Base-by-base conservation (phyloP, 2,113 vertebrate species). In the Andinoacara biseriatus region DNA sequence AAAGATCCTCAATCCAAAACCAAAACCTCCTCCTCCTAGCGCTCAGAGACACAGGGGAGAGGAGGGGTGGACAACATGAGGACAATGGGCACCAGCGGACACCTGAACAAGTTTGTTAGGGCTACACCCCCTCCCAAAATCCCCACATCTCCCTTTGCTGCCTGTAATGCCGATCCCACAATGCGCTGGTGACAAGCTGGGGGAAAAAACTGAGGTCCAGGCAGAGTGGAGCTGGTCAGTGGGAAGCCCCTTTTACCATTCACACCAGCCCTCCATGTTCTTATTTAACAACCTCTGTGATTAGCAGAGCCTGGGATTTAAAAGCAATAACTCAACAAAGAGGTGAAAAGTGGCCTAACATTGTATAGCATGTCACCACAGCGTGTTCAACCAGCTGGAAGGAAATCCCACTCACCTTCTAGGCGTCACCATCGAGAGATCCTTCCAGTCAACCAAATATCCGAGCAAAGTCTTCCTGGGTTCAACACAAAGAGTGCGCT, bases 1-100 rank as follows among this genome's bases (percentile, higher is more conserved):
- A 96, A 96, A 83, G 96, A 95, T 62, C 86, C 86, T 69, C 86
- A 93, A 78, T 93, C 94, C 58, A 96, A 95, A 92, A 91, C 93
- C 78, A 93, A 94, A 88, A 94, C 90, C 40, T 89, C 92, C 49
- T 38, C 94, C 22, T 96, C 95, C 94, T 96, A 96, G 95, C 96
- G 79, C 92, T 89, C 38, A 87, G 54, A 89, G 78, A 86, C 76
- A 40, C 9, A 8, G 82, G 49, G 54, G n/a, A 78, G 84, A 78
- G 76, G 76, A 58, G 54, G 46, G 46, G 62, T 22, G 31, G 74
- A 81, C 20, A 67, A 80, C 46, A 60, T 1, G 49, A 72, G 83
- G 49, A 72, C 63, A 67, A 61, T 18, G 76, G 88, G 60, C 83
- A 83, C 87, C 83, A 81, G 90, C 75, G 59, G 86, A 91, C 89